Evolutionary conservation across 2,888 invertebrate species (phyloP).

Genomic region (Melolontha melolontha): DNA sequence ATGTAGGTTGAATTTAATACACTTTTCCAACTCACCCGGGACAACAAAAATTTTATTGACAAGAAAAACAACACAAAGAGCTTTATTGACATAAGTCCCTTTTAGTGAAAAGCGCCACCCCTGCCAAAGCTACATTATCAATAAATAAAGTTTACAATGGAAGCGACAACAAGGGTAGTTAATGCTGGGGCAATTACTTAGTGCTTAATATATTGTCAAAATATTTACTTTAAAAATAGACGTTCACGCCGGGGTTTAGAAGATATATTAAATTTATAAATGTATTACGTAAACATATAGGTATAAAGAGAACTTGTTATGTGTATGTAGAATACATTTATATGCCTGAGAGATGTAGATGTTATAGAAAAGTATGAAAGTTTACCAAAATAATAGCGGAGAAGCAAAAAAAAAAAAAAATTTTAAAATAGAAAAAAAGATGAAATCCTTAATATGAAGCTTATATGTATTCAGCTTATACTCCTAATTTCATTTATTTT

Average conservation of each 20-base stretch:
- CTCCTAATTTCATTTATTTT: too few relatives aligned
- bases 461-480: too few relatives aligned
- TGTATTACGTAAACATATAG: neutral
- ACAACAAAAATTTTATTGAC: slow-evolving; percentile 38
- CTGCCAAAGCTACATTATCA: slow-evolving; percentile 53
- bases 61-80: slow-evolving; percentile 38
- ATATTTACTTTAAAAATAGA: slow-evolving; percentile 39
- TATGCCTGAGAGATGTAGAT: too few relatives aligned
- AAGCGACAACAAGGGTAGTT: slow-evolving; percentile 49
- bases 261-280: slow-evolving; percentile 21
- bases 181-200: slow-evolving; percentile 42
- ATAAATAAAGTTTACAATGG: slow-evolving; percentile 57
- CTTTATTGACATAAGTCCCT: slow-evolving; percentile 35
- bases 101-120: slow-evolving; percentile 48
- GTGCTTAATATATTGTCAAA: slow-evolving; percentile 40
- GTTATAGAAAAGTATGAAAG: too few relatives aligned
- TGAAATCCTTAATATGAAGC: too few relatives aligned
- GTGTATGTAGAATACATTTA: too few relatives aligned
- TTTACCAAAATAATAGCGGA: too few relatives aligned
- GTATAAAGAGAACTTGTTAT: too few relatives aligned
- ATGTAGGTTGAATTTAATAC: slow-evolving; percentile 23
- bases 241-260: neutral
- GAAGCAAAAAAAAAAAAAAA: too few relatives aligned
- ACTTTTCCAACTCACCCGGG: slow-evolving; percentile 16
- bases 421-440: too few relatives aligned